phyloP scores from a whole-genome alignment of 1,140 invertebrate genomes.

The Homalodisca vitripennis region DNA sequence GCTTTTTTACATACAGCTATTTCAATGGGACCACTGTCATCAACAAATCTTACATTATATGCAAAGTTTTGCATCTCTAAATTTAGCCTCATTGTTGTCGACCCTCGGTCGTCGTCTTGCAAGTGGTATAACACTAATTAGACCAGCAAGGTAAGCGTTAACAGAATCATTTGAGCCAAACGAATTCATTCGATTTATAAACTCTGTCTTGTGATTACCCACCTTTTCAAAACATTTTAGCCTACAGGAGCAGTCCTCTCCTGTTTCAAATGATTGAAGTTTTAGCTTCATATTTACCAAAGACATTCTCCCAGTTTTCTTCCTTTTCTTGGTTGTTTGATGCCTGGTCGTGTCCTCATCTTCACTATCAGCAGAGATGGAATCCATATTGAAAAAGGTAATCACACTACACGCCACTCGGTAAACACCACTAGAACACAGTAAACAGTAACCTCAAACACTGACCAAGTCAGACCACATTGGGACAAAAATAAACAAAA shows the following conservation, averaged over 20 bases:
- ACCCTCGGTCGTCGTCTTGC: constrained; percentile 26
- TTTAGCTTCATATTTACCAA: constrained; percentile 25
- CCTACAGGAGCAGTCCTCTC: constrained; percentile 25
- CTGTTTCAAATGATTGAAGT: constrained; percentile 28
- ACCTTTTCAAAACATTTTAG: constrained; percentile 24
- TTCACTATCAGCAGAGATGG: constrained; percentile 22
- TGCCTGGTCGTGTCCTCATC: neutral
- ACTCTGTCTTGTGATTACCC: constrained; percentile 18
- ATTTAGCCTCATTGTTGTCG: constrained; percentile 16
- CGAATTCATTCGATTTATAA: constrained; percentile 24
- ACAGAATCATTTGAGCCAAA: constrained; percentile 25
- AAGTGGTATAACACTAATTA: constrained; percentile 28
- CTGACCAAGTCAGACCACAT: constrained; percentile 7
- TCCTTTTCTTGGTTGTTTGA: constrained; percentile 29
- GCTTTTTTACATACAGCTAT: constrained; percentile 26
- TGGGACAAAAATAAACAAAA: constrained; percentile 12
- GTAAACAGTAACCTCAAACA: constrained; percentile 16
- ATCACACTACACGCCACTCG: constrained; percentile 15
- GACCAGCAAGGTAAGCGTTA: constrained; percentile 26
- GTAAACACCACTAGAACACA: constrained; percentile 21
- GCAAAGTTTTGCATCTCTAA: constrained; percentile 20
- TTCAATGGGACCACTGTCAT: constrained; percentile 22
- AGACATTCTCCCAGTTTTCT: constrained; percentile 31
- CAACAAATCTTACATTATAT: constrained; percentile 24
- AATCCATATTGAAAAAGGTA: constrained; percentile 13